Evolutionary conservation across 2,888 invertebrate species (phyloP), one percentile per base, ranked within the genome.

Genomic region (Sepioteuthis lessoniana): DNA sequence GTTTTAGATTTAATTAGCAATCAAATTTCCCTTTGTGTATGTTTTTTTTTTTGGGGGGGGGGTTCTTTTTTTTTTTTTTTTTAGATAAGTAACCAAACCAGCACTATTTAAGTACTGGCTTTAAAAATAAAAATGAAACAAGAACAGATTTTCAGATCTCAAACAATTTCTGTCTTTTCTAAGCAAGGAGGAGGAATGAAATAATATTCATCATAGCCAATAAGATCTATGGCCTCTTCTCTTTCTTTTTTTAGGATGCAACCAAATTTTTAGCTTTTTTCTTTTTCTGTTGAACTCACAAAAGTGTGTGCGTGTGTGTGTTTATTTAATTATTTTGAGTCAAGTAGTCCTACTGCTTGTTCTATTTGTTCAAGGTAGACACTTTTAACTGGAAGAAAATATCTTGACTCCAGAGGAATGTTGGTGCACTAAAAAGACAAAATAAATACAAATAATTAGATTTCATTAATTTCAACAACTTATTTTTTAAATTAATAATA

Each of bases 301-400:
- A 60, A 28, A 31, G 31, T 7, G 31, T 28, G 28, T 31, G 31
- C 31, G 60, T 31, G 7, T 28, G 31, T 31, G 60, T 8, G n/a
- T 35, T 2, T 76, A 13, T 76, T 76, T 31, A 76, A 76, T 76
- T 76, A 76, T 76, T 76, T 76, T 76, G 93, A 94, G 90, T 76
- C 94, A 38, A 37, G 47, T 0, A 96, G 94, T 25, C 97, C 97
- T 13, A 97, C 95, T 37, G 96, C 95, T 38, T 95, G 94, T 90
- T 96, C 96, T 46, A 97, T 95, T 95, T 97, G 97, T 94, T 96
- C 95, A 38, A 97, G 95, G 94, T 97, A 97, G 8, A 95, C 95
- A 76, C 96, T 96, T 76, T 95, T 95, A 90, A 97, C 95, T 50
- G 97, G 97, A 76, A 97, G 95, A 93, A 96, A 96, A 94, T 96